phyloP scores from a whole-genome alignment of 2,888 invertebrate species.

The Plagiodera versicolora region DNA sequence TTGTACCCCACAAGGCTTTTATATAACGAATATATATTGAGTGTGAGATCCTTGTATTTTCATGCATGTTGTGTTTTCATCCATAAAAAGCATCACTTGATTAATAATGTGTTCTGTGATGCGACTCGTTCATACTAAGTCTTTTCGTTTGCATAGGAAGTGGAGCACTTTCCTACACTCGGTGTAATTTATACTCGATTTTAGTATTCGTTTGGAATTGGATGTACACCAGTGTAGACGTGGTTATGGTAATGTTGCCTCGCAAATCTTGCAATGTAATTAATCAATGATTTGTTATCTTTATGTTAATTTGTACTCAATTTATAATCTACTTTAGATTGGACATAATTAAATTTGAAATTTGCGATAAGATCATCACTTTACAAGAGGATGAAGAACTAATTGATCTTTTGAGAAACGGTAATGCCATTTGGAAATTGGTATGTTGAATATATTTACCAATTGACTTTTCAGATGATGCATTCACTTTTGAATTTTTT shows the following conservation, averaged over 20 bases:
- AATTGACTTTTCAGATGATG: conserved; percentile 4
- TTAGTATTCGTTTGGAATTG: too few relatives aligned
- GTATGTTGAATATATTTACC: neutral
- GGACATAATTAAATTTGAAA: conserved; percentile 1
- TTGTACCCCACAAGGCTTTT: neutral
- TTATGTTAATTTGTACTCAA: too few relatives aligned
- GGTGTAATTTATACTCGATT: too few relatives aligned
- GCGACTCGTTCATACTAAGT: too few relatives aligned
- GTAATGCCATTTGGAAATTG: neutral
- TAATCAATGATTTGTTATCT: too few relatives aligned
- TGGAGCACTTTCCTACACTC: too few relatives aligned
- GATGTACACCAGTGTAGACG: too few relatives aligned
- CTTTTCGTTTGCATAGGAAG: too few relatives aligned
- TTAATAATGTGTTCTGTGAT: too few relatives aligned
- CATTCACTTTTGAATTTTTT: neutral
- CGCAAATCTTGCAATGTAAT: too few relatives aligned
- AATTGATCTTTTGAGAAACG: conserved; percentile 3
- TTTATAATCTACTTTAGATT: too few relatives aligned
- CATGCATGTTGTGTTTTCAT: neutral
- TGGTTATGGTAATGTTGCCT: too few relatives aligned
- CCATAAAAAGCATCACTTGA: neutral
- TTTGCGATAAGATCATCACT: neutral
- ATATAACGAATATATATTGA: neutral
- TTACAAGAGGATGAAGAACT: conserved; percentile 1
- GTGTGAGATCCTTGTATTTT: neutral